Conservation (phyloP, 2,113 vertebrate genomes). For the Sander lucioperca region DNA sequence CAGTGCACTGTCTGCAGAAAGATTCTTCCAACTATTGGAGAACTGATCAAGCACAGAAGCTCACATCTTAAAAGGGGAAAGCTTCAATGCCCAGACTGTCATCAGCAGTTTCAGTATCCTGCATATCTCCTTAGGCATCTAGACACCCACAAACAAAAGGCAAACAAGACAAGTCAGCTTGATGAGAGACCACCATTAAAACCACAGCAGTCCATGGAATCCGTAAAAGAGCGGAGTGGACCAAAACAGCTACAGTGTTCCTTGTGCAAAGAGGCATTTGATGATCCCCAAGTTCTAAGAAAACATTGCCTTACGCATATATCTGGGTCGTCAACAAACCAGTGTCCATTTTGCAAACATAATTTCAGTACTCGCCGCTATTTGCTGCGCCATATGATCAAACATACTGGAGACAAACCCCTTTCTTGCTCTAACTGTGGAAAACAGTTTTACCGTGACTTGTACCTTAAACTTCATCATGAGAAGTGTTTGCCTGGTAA, state of each 20-base stretch:
- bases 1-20: conserved; percentile 84
- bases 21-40: conserved; percentile 76
- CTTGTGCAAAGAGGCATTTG: conserved; percentile 77
- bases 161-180: conserved; percentile 7
- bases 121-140: conserved; percentile 78
- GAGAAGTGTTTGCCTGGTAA: conserved; percentile 58
- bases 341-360: conserved; percentile 83
- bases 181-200: conserved; percentile 21
- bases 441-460: conserved; percentile 69
- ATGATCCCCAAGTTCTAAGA: conserved; percentile 64
- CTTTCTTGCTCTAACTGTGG: conserved; percentile 79
- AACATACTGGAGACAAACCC: conserved; percentile 80
- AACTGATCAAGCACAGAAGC: conserved; percentile 81
- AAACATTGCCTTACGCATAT: conserved; percentile 79
- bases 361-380: conserved; percentile 58
- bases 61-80: conserved; percentile 76
- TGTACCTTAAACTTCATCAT: conserved; percentile 67
- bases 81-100: conserved; percentile 83
- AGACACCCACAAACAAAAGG: conserved; percentile 57
- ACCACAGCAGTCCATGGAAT: conserved; percentile 21
- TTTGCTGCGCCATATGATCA: conserved; percentile 79
- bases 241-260: conserved; percentile 63
- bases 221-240: conserved; percentile 34
- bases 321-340: conserved; percentile 54
- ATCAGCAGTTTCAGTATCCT: conserved; percentile 76